These are phyloP conservation scores for Drosophila helvetica DNA, from an alignment of 2,888 invertebrate species.

Conservation along the genomic window DNA sequence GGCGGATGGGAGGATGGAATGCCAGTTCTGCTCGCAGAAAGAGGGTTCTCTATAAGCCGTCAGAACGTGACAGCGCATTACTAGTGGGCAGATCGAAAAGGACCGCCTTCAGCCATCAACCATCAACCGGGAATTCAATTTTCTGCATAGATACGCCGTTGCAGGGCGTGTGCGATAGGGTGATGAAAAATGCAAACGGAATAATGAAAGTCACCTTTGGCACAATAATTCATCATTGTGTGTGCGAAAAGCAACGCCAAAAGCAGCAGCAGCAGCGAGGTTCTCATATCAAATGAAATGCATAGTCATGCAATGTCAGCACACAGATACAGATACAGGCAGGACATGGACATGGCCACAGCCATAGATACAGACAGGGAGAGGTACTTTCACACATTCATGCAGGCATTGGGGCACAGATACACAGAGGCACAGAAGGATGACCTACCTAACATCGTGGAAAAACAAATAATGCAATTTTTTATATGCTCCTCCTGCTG, in stretches of 20 bases:
- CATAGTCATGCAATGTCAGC: conserved; percentile 68
- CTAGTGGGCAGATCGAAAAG: conserved; percentile 39
- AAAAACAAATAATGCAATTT: conserved; percentile 71
- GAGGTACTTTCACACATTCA: neutral
- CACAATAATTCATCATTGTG: conserved; percentile 70
- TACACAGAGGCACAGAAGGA: neutral
- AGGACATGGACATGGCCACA: conserved; percentile 4
- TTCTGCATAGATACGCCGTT: conserved; percentile 67
- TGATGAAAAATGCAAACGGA: conserved; percentile 47
- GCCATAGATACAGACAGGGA: neutral
- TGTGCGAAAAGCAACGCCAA: neutral
- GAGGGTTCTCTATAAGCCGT: neutral
- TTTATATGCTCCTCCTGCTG: conserved; percentile 40
- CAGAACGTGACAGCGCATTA: conserved; percentile 70
- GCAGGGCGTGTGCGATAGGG: conserved; percentile 16
- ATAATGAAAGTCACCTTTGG: conserved; percentile 76
- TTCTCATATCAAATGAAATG: conserved; percentile 75
- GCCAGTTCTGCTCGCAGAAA: too few relatives aligned
- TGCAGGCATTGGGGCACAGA: neutral
- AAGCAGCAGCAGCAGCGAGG: neutral
- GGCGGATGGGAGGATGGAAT: too few relatives aligned
- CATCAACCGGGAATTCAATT: conserved; percentile 66
- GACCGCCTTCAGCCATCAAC: conserved; percentile 19
- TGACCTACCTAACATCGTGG: conserved; percentile 28
- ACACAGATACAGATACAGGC: conserved; percentile 28